Evolutionary conservation across 2,888 invertebrate species (phyloP), one percentile per base, ranked within the genome.

Genomic region (Ernsta delagoae): DNA sequence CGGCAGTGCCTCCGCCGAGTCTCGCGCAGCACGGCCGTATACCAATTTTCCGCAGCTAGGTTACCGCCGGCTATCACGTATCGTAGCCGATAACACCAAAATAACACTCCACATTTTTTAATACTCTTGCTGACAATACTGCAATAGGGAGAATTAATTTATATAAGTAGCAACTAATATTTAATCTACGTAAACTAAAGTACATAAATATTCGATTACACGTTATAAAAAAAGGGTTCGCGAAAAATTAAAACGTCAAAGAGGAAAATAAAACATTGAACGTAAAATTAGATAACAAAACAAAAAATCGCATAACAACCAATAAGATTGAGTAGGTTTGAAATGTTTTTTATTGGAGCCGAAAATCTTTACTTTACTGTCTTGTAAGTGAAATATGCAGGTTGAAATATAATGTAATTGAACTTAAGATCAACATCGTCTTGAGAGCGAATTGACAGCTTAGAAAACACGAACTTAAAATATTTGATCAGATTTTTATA

Each of bases 271-370:
- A 83, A 86, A 87, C 83, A 79, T 79, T 73, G 77, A 84, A 89
- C 82, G 81, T 90, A 92, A 89, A 92, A 92, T 90, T 91, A 92
- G 82, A 88, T 89, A 92, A 92, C 92, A 88, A 88, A 90, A 92
- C 88, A 88, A 86, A 81, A 48, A 79, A 74, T 75, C 74, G 73
- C 82, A 39, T 88, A 91, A 92, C 92, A 90, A 90, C 88, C 87
- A 88, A 88, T 91, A 86, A 79, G 57, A 74, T 63, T 59, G 56
- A 53, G 36, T 71, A 72, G 70, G 72, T 71, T 53, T 62, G n/a
- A 39, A 5, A 12, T 45, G 9, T 61, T 61, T 31, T 31, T 4
- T 31, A 31, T 2, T 31, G 31, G 2, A 31, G 2, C 31, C 2
- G 31, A 4, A 31, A 31, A 31, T 31, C 31, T 31, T 31, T 31